Base-by-base conservation (phyloP, 2,888 invertebrate species). In the Flexamia atlantica region DNA sequence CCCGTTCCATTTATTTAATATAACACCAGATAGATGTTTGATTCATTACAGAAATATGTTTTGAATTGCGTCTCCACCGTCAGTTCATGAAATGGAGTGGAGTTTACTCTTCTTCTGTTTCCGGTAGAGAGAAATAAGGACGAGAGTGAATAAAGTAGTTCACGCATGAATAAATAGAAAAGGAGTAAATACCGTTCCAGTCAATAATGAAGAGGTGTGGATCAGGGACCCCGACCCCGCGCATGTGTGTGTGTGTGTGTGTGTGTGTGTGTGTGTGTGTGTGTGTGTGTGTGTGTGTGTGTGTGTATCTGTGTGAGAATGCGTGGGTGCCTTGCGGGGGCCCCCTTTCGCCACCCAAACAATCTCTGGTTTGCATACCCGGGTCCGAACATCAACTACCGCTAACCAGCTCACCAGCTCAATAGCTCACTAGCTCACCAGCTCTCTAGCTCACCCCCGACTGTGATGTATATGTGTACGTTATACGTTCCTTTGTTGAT, bases 241-340 rank as follows among this genome's bases (percentile, higher is more conserved):
- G 12, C 14, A 46, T 1, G 53, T 4, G 53, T 3, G 53, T 10
- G 53, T 10, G 53, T 4, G 64, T 4, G 28, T 2, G 64, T 14
- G 28, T 64, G 64, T 30, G 64, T 30, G 60, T 60, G 60, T 25
- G 60, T 60, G 60, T 60, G 23, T 60, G n/a, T n/a, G n/a, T n/a
- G n/a, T n/a, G n/a, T n/a, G n/a, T n/a, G n/a, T n/a, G n/a, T n/a
- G n/a, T n/a, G n/a, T n/a, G 12, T 3, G 17, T 1, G 53, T 4
- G 53, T 3, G 53, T 10, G 53, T 10, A 23, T 4, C 28, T 4
- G 28, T 2, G 64, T 14, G 28, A 28, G 64, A 14, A 30, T 30
- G 64, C 20, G 64, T 30, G 14, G 3, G 64, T 64, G 30, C 17
- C 28, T 28, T 9, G 64, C 20, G 64, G 17, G 64, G 28, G 64